Conservation (phyloP, 2,797 vertebrate genomes). For the Gymnopithys bicolor region DNA sequence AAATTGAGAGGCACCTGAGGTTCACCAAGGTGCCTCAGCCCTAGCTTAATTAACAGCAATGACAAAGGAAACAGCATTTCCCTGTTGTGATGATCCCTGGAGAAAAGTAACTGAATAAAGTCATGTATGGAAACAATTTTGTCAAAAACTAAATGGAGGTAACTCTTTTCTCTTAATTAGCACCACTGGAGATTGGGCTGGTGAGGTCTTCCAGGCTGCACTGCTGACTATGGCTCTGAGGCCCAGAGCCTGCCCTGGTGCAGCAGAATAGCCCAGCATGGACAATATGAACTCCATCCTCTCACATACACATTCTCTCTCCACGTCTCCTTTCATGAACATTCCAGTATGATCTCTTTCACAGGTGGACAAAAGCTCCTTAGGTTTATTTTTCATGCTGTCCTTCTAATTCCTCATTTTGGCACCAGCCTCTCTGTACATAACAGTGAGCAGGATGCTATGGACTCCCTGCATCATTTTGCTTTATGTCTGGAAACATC, state of each 20-base stretch:
- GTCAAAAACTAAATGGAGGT: background rate
- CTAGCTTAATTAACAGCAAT: constrained; percentile 3
- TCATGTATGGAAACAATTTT: background rate
- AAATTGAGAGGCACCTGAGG: constrained; percentile 8
- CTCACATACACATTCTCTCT: background rate
- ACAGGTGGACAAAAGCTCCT: background rate
- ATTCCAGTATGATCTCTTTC: background rate
- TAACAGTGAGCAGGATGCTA: background rate
- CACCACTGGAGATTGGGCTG: background rate
- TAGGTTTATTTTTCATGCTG: background rate
- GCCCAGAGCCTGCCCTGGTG: background rate
- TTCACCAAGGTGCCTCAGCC: constrained; percentile 12
- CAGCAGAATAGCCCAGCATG: background rate
- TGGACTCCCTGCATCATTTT: constrained; percentile 19
- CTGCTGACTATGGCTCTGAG: background rate
- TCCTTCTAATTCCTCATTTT: background rate
- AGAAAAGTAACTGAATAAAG: background rate
- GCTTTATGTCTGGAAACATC: constrained; percentile 59
- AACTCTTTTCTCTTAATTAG: constrained; percentile 25
- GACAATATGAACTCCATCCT: background rate
- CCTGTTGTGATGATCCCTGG: background rate
- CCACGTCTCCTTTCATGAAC: background rate
- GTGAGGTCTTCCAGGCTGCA: background rate
- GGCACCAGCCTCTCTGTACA: background rate
- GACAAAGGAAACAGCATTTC: background rate